Evolutionary conservation across 2,888 invertebrate genomes (phyloP).

Genomic region (Acrobasis consociella): DNA sequence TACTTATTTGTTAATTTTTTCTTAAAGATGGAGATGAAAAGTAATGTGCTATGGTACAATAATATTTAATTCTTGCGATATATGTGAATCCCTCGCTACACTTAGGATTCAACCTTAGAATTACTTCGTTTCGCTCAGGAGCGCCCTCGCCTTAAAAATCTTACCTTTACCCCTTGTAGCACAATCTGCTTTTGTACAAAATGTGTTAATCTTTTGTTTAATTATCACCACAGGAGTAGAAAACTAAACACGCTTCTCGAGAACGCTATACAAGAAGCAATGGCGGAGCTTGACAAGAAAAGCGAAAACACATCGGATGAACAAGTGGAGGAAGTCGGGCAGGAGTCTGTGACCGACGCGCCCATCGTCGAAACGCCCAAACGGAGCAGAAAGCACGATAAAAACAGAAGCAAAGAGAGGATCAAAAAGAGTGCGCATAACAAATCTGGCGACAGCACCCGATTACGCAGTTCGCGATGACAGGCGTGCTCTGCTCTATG

Average conservation of each 20-base stretch:
- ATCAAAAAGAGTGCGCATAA: constrained; percentile 52
- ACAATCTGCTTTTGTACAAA: background rate
- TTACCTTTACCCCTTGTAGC: background rate
- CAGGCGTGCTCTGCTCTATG: constrained; percentile 27
- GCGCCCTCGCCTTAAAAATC: no score
- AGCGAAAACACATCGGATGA: constrained; percentile 52
- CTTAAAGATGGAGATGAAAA: no score
- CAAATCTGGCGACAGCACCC: constrained; percentile 58
- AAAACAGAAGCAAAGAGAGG: constrained; percentile 52
- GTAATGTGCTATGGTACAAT: no score
- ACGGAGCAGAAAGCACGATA: constrained; percentile 53
- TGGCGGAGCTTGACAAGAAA: constrained; percentile 92
- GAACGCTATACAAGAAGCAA: constrained; percentile 96
- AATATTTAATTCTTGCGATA: no score
- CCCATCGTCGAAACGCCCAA: constrained; percentile 50
- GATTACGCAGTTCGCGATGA: constrained; percentile 81
- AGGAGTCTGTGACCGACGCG: constrained; percentile 27
- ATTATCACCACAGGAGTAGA: constrained; percentile 87
- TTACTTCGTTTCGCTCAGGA: no score
- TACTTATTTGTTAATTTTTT: no score
- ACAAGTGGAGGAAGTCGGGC: constrained; percentile 25
- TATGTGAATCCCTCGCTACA: no score
- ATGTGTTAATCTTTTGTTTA: background rate
- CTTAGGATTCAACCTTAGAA: no score
- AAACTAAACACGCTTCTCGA: constrained; percentile 95